These are phyloP conservation scores for Polyploca ridens DNA, from an alignment of 2,888 invertebrate species.

Conservation along the genomic window DNA sequence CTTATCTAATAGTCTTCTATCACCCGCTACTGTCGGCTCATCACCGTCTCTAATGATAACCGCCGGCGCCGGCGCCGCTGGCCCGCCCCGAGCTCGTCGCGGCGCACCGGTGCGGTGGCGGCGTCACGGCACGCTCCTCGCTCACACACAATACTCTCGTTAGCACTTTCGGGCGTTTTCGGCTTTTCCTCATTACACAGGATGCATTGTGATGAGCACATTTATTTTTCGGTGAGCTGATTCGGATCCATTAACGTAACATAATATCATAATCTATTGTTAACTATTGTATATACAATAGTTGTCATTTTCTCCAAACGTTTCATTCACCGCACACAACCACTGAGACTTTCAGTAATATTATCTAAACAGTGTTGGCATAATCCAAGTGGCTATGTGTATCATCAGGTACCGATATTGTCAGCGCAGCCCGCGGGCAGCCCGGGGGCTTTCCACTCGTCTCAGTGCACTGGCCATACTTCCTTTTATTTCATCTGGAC, in stretches of 20 bases:
- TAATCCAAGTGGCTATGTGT: not conserved
- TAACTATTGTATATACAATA: too few species aligned
- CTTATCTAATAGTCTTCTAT: conserved; percentile 1
- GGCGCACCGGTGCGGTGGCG: too few species aligned
- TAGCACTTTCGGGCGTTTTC: not conserved
- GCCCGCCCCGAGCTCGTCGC: not conserved
- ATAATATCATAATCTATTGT: too few species aligned
- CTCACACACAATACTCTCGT: conserved; percentile 8
- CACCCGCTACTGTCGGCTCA: not conserved
- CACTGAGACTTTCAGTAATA: not conserved
- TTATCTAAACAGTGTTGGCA: not conserved
- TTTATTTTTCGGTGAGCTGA: not conserved
- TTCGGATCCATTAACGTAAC: not conserved
- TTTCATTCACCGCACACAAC: too few species aligned
- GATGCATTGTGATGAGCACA: not conserved
- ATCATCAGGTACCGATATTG: not conserved
- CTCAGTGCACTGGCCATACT: conserved; percentile 5
- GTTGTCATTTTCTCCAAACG: too few species aligned
- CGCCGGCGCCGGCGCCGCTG: too few species aligned
- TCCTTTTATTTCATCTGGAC: conserved; percentile 10
- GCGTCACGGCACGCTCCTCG: not conserved
- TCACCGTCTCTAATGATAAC: not conserved
- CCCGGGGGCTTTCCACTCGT: not conserved
- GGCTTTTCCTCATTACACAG: not conserved
- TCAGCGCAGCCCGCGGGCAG: not conserved